These are phyloP conservation scores for Eciton burchellii DNA, from an alignment of 1,140 invertebrate genomes.

Conservation along the genomic window DNA sequence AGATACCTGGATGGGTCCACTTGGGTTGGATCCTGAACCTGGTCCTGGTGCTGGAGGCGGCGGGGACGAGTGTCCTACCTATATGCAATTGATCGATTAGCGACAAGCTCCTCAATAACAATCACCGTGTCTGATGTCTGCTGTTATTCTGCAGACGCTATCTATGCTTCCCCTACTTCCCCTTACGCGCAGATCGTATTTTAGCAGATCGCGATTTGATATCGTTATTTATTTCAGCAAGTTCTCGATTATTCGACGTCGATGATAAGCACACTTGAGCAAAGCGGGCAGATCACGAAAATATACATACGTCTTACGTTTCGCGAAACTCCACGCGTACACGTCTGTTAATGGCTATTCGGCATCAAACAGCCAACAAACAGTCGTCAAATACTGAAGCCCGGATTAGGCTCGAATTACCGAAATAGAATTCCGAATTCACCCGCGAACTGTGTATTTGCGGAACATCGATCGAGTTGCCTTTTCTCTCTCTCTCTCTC, in stretches of 20 bases:
- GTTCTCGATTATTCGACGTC: slow-evolving; percentile 3
- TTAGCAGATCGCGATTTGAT: background rate
- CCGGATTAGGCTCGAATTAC: slow-evolving; percentile 33
- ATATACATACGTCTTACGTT: background rate
- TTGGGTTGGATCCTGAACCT: slow-evolving; percentile 9
- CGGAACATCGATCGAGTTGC: slow-evolving; percentile 25
- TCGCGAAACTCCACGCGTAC: background rate
- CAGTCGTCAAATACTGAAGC: slow-evolving; percentile 18
- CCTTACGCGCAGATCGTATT: background rate
- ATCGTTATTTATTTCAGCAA: background rate
- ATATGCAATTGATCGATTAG: slow-evolving; percentile 38
- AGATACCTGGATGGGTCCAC: slow-evolving; percentile 23
- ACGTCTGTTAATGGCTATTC: slow-evolving; percentile 1
- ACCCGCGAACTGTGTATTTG: slow-evolving; percentile 13
- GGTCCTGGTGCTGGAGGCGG: slow-evolving; percentile 59
- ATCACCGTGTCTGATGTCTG: background rate
- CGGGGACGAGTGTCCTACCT: slow-evolving; percentile 74
- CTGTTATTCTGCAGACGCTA: background rate
- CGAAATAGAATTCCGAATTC: slow-evolving; percentile 41
- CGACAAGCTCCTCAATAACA: too few relatives aligned
- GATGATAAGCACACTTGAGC: slow-evolving; percentile 29
- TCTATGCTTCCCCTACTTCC: background rate
- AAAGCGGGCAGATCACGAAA: background rate
- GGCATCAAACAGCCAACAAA: slow-evolving; percentile 1
- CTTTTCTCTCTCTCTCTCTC: background rate